A percentile compares a stretch with the other conserved stretches of the same genome.
phyloP scores from a whole-genome alignment of 2,797 vertebrate genomes.

The Novumbra hubbsi region DNA sequence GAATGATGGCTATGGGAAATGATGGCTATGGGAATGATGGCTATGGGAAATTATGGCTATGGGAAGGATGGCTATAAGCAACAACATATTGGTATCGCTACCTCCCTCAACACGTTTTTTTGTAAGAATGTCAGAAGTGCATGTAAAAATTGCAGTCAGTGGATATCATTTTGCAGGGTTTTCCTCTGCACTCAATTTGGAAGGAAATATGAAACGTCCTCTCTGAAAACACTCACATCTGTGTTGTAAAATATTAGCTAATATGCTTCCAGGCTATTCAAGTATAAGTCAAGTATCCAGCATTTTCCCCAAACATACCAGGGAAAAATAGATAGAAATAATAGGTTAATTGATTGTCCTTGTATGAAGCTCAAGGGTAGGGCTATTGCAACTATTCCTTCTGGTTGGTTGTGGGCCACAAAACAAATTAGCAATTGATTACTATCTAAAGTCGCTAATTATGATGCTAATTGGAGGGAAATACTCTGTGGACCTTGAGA shows the following conservation, averaged over 20 bases:
- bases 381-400: constrained; percentile 31
- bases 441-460: constrained; percentile 57
- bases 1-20: background rate
- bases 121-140: background rate
- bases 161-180: background rate
- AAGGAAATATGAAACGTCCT: background rate
- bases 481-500: constrained; percentile 36
- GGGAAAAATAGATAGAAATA: constrained; percentile 2
- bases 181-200: background rate
- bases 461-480: constrained; percentile 60
- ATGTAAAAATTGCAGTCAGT: background rate
- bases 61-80: too few relatives aligned
- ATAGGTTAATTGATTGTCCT: constrained; percentile 23
- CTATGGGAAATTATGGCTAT: too few relatives aligned
- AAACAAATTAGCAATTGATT: constrained; percentile 58
- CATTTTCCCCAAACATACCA: background rate
- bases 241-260: background rate
- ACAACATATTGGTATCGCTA: background rate
- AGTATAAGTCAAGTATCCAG: background rate
- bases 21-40: too few relatives aligned
- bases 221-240: background rate
- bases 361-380: constrained; percentile 45
- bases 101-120: background rate
- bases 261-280: background rate
- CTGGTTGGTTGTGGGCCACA: constrained; percentile 50